Percentiles rank a stretch among this genome's conserved stretches.
phyloP scores from a whole-genome alignment of 1,140 invertebrate species.

The Caenorhabditis remanei region DNA sequence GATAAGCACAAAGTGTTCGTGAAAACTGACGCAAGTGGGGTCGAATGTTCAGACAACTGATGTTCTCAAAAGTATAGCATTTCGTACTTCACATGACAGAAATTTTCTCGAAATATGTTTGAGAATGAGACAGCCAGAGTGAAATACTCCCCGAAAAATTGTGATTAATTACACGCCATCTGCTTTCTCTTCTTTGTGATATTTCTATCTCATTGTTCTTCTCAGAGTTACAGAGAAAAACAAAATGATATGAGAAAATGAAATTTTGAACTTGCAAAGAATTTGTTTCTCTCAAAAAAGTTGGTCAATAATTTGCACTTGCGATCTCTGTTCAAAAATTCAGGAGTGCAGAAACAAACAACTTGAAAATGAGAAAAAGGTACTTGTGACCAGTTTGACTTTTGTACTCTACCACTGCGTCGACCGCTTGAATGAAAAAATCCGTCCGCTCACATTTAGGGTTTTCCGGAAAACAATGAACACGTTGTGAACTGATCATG shows the following conservation, averaged over 20 bases:
- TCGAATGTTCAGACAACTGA: not conserved
- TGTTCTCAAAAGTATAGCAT: not conserved
- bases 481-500: too few relatives aligned
- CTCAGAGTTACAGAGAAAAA: not conserved
- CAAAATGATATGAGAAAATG: not conserved
- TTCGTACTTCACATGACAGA: not conserved
- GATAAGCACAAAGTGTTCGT: not conserved
- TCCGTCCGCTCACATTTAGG: too few relatives aligned
- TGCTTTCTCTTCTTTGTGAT: not conserved
- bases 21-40: not conserved
- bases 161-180: slow-evolving; percentile 54
- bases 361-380: slow-evolving; percentile 19
- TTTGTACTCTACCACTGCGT: slow-evolving; percentile 23
- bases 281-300: not conserved
- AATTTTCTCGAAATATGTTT: not conserved
- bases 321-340: slow-evolving; percentile 43
- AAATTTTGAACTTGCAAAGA: not conserved
- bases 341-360: slow-evolving; percentile 35
- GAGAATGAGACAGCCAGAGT: not conserved
- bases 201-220: not conserved
- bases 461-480: too few relatives aligned
- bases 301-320: slow-evolving; percentile 1
- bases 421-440: not conserved
- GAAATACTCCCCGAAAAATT: slow-evolving; percentile 16
- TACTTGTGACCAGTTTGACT: slow-evolving; percentile 37